Conservation (phyloP, 2,888 invertebrate species). For the Stenoptilia bipunctidactyla region DNA sequence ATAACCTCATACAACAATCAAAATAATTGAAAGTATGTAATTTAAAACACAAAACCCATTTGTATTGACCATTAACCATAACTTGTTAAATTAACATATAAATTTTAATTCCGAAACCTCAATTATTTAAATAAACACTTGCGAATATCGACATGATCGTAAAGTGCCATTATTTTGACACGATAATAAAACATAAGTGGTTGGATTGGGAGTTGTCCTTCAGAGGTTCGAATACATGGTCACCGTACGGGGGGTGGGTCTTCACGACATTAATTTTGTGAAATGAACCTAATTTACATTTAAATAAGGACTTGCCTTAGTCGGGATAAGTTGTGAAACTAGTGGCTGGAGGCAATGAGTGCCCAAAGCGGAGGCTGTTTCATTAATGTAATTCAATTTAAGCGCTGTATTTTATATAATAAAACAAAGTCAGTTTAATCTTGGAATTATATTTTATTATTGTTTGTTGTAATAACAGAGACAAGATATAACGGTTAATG, state of each 20-base stretch:
- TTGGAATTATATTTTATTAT: too few relatives aligned
- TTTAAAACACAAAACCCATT: not conserved
- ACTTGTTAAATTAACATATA: slow-evolving; percentile 2
- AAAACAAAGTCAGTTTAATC: not conserved
- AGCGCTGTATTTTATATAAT: slow-evolving; percentile 34
- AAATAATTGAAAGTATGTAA: too few relatives aligned
- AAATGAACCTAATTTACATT: slow-evolving; percentile 93
- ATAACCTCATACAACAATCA: too few relatives aligned
- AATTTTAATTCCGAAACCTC: slow-evolving; percentile 9
- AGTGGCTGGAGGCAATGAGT: slow-evolving; percentile 57
- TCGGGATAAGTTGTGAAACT: slow-evolving; percentile 70
- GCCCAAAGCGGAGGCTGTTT: slow-evolving; percentile 63
- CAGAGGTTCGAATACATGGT: slow-evolving; percentile 27
- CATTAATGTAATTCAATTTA: slow-evolving; percentile 69
- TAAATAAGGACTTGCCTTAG: slow-evolving; percentile 82
- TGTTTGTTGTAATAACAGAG: too few relatives aligned
- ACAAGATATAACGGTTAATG: too few relatives aligned
- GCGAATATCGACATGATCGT: slow-evolving; percentile 21
- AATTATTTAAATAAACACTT: slow-evolving; percentile 12
- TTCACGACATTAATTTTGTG: slow-evolving; percentile 86
- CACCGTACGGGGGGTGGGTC: slow-evolving; percentile 65
- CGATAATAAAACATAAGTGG: slow-evolving; percentile 32
- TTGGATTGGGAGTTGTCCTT: slow-evolving; percentile 18
- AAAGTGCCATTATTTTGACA: slow-evolving; percentile 32
- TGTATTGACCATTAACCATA: not conserved